These are phyloP conservation scores for Drosophila oshimai DNA, from an alignment of 1,140 invertebrate genomes.

Conservation along the genomic window DNA sequence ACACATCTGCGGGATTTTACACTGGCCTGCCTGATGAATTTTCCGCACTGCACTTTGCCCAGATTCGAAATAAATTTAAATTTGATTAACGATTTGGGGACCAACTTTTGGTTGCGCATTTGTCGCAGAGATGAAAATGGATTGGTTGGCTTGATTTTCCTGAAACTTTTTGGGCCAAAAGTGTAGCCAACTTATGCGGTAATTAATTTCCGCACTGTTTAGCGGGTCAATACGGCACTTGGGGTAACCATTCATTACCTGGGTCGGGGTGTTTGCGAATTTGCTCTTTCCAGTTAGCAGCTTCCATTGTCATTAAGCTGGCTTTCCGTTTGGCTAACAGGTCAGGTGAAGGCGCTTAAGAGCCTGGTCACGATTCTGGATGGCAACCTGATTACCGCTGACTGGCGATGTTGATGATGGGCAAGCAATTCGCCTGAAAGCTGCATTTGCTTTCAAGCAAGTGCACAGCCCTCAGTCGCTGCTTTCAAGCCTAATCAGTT, in stretches of 20 bases:
- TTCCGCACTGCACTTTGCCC: slow-evolving; percentile 22
- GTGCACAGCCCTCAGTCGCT: too few relatives aligned
- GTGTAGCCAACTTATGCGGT: slow-evolving; percentile 5
- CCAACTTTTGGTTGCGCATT: slow-evolving; percentile 38
- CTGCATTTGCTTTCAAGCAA: too few relatives aligned
- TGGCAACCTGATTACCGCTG: too few relatives aligned
- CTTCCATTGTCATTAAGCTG: slow-evolving; percentile 6
- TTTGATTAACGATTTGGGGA: slow-evolving; percentile 68
- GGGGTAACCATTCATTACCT: slow-evolving; percentile 42
- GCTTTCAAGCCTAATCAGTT: too few relatives aligned
- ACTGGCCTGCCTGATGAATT: slow-evolving; percentile 41
- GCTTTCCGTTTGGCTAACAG: slow-evolving; percentile 40
- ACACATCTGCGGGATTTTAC: slow-evolving; percentile 33
- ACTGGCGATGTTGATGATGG: too few relatives aligned
- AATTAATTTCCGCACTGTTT: slow-evolving; percentile 49
- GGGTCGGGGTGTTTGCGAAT: neutral
- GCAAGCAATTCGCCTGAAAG: too few relatives aligned
- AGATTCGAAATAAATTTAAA: slow-evolving; percentile 61
- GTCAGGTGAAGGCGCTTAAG: too few relatives aligned
- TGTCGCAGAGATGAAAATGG: slow-evolving; percentile 34
- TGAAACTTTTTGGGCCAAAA: neutral
- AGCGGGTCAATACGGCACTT: slow-evolving; percentile 30
- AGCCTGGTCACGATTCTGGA: too few relatives aligned
- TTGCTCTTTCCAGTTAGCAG: neutral
- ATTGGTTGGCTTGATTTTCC: slow-evolving; percentile 17